Evolutionary conservation across 1,140 invertebrate species (phyloP), one percentile per base, ranked within the genome.

Genomic region (Heliconius himera): DNA sequence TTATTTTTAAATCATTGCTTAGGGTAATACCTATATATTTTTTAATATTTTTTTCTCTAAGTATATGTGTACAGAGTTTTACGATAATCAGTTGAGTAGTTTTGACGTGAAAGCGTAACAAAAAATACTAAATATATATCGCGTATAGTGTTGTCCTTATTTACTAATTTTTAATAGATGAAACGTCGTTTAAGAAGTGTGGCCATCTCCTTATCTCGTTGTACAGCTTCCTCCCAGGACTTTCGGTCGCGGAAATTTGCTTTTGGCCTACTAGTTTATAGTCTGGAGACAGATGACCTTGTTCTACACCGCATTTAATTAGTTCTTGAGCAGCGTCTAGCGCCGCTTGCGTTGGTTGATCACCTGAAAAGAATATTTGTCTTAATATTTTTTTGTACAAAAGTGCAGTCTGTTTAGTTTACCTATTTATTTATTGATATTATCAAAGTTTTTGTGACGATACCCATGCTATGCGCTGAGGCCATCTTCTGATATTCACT

Each of bases 221-320:
- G 86, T 95, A 97, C 1, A 97, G 90, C 76, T 94, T 93, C 46
- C 95, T 84, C 8, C 97, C 97, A 1, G 97, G 97, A 88, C 96
- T 97, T 49, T 91, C 84, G 0, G 96, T 96, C 20, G 87, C 84
- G 3, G 89, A 91, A 1, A 97, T 95, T 90, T 97, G 96, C 49
- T 95, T 94, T 22, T 95, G 96, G 0, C 94, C 97, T 13, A 96
- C 90, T 16, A 97, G 85, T 49, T 95, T 95, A 81, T 96, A 97
- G 81, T 96, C 91, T 4, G 88, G 80, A 51, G 94, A 90, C 26
- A 97, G 83, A 81, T 96, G 95, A 26, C 95, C 95, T 38, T 94
- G 46, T 3, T 95, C 87, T 1, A 96, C 95, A 1, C 96, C 97
- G 86, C 97, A 97, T 46, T 90, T 81, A 3, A 97, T 89, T 1